A percentile compares a stretch with the other conserved stretches of the same genome.
Conservation (phyloP, 2,888 invertebrate genomes). For the Drosophila demipolita region DNA sequence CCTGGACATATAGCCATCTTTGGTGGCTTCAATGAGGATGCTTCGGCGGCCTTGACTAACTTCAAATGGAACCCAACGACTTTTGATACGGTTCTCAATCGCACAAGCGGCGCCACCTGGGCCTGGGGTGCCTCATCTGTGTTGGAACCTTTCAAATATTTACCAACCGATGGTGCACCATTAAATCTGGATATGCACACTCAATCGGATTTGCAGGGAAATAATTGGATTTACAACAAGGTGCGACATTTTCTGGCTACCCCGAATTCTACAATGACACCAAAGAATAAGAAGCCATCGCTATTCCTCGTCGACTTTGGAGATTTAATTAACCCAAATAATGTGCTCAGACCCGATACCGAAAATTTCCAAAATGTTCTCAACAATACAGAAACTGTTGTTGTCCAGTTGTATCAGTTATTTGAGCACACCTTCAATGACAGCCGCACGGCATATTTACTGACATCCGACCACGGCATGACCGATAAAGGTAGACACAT, state of each 20-base stretch:
- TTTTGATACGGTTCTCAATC: constrained; percentile 98
- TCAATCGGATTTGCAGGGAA: not conserved
- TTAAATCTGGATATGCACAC: constrained; percentile 84
- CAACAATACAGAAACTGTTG: constrained; percentile 90
- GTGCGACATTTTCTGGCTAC: constrained; percentile 87
- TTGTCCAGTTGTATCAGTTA: constrained; percentile 88
- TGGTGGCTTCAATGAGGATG: constrained; percentile 96
- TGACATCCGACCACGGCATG: constrained; percentile 99
- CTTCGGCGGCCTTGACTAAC: constrained; percentile 96
- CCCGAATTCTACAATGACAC: constrained; percentile 81
- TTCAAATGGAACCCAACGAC: constrained; percentile 98
- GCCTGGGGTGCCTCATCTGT: constrained; percentile 98
- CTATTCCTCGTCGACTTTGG: constrained; percentile 96
- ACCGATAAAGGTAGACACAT: constrained; percentile 93
- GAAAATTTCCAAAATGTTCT: constrained; percentile 91
- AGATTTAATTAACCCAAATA: constrained; percentile 97
- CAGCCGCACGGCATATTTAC: constrained; percentile 92
- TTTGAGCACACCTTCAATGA: constrained; percentile 92
- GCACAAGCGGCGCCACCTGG: constrained; percentile 88
- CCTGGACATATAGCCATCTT: constrained; percentile 98
- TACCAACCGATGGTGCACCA: constrained; percentile 82
- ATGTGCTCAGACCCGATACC: constrained; percentile 93
- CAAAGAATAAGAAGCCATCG: constrained; percentile 85
- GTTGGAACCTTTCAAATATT: constrained; percentile 93
- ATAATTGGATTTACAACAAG: constrained; percentile 88